phyloP scores from a whole-genome alignment of 2,113 vertebrate genomes.

The Lipotes vexillifer region DNA sequence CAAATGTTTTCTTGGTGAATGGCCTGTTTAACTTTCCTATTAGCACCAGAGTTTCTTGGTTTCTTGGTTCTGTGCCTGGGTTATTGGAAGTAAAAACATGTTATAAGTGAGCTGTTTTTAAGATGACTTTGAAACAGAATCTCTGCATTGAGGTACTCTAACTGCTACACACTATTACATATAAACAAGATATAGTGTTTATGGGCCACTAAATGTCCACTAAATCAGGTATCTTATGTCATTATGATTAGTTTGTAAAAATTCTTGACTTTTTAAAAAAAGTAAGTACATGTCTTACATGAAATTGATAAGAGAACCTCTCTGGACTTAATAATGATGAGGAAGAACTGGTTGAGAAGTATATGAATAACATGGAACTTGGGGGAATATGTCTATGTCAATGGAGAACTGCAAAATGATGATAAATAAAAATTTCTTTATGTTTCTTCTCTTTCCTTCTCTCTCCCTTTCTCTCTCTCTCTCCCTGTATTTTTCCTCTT shows the following conservation, averaged over 20 bases:
- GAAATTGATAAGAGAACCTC: not conserved
- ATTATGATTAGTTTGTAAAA: not conserved
- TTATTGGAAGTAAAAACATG: slow-evolving; percentile 9
- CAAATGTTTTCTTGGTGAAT: not conserved
- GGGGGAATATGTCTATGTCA: not conserved
- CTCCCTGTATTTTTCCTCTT: no score
- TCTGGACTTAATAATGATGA: not conserved
- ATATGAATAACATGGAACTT: not conserved
- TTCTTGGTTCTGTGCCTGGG: not conserved
- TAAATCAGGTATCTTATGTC: not conserved
- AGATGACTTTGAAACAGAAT: not conserved
- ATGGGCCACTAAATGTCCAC: not conserved
- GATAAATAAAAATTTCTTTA: not conserved
- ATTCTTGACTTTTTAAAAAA: not conserved
- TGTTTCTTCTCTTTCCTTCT: not conserved
- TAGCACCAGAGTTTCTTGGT: not conserved
- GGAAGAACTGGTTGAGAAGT: not conserved
- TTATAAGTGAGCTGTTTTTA: not conserved
- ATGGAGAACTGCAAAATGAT: not conserved
- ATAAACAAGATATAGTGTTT: not conserved
- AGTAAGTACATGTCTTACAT: not conserved
- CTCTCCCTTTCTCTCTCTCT: not conserved
- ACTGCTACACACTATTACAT: not conserved
- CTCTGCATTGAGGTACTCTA: not conserved
- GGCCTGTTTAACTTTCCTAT: not conserved